Base-by-base conservation (phyloP, 2,113 vertebrate species). In the Phyllostomus hastatus region DNA sequence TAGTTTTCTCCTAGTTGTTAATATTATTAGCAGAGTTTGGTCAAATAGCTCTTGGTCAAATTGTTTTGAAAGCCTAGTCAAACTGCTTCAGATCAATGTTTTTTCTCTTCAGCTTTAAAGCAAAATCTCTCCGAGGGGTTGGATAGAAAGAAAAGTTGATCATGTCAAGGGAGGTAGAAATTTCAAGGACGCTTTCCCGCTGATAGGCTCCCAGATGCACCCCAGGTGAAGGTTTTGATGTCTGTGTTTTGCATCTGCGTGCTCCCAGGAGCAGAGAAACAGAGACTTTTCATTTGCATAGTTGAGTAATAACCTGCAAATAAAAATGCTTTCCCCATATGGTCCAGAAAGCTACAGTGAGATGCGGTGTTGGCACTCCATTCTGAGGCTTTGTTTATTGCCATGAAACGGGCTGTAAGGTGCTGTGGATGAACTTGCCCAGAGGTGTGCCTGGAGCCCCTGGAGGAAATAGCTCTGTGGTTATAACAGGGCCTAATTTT, bases 41-140 rank as follows among this genome's bases (percentile, higher is more conserved):
- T 73, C 76, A 73, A 35, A 70, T 69, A 73, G 48, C 54, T n/a
- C 38, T 80, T 80, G 24, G 16, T 79, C 17, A 90, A 38, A n/a
- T 73, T 67, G 20, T 93, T 82, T 91, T 41, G 78, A 79, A 95
- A 92, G 31, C 52, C 54, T 54, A 82, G 20, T 4, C 17, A 80
- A 48, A 26, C 66, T 88, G 54, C 33, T 88, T 73, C 26, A 61
- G 22, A n/a, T 72, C 80, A 41, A 22, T 20, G 78, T 38, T 86
- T 85, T 85, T 95, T 73, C 61, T 72, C 73, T 91, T 91, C 61
- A 89, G 33, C 26, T 94, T 91, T 91, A 35, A 72, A 92, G 87
- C 48, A 84, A 59, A 79, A 66, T 85, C 48, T 88, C 17, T 78
- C 22, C 7, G 26, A 79, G 26, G 46, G 46, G 1, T 50, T 92